phyloP scores from a whole-genome alignment of 2,888 invertebrate genomes.

The Sylvicola cinctus region DNA sequence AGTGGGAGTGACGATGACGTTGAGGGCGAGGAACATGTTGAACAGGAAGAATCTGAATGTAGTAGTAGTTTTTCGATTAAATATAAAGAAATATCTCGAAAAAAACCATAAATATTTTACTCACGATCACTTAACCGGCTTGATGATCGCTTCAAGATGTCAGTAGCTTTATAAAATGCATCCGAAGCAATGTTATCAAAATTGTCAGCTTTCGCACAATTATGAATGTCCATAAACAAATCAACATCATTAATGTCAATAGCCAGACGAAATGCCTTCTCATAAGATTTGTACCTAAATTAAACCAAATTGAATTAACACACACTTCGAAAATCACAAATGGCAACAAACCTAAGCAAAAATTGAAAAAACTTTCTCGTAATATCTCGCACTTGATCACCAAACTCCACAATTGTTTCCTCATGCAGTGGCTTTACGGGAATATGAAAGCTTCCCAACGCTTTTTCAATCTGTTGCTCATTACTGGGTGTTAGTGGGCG shows the following conservation, averaged over 20 bases:
- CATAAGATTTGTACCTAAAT: constrained; percentile 42
- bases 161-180: constrained; percentile 44
- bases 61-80: too few relatives aligned
- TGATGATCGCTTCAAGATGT: constrained; percentile 18
- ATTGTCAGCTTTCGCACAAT: constrained; percentile 41
- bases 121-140: constrained; percentile 23
- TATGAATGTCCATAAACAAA: constrained; percentile 65
- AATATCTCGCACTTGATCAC: constrained; percentile 57
- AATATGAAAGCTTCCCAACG: constrained; percentile 61
- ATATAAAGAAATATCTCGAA: too few relatives aligned
- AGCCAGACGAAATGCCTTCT: constrained; percentile 67
- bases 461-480: constrained; percentile 43
- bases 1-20: too few relatives aligned
- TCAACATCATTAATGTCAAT: constrained; percentile 74
- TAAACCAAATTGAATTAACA: constrained; percentile 5
- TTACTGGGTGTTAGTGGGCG: constrained; percentile 20
- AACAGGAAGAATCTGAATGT: constrained; percentile 46
- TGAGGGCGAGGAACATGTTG: constrained; percentile 29
- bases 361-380: constrained; percentile 77
- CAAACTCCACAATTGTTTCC: constrained; percentile 48
- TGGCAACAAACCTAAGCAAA: constrained; percentile 39
- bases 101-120: too few relatives aligned
- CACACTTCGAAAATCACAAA: constrained; percentile 1
- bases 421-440: constrained; percentile 44
- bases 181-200: constrained; percentile 43